phyloP scores from a whole-genome alignment of 53 echinoderm and acorn worm species.

The Holothuria scabra region DNA sequence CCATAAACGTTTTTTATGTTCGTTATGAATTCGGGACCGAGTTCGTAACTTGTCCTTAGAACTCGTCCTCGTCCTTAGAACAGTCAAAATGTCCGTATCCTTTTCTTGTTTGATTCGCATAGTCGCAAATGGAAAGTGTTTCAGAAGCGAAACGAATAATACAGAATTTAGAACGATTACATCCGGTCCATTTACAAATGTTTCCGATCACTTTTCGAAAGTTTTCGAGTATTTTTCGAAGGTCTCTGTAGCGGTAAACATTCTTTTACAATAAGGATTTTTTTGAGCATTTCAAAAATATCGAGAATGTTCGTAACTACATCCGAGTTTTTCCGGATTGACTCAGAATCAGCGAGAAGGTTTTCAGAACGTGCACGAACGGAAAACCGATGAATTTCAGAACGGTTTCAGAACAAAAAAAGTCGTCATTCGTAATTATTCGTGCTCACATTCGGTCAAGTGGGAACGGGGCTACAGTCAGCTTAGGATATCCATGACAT shows the following conservation, averaged over 20 bases:
- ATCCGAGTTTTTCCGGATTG: not conserved
- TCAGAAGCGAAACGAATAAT: conserved; percentile 18
- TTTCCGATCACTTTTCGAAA: conserved; percentile 3
- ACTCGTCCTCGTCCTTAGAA: too few species aligned
- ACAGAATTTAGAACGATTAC: conserved; percentile 1
- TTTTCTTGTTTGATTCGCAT: conserved; percentile 27
- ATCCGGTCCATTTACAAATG: not conserved
- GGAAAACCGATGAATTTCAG: too few species aligned
- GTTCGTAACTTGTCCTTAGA: not conserved
- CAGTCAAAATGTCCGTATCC: conserved; percentile 28
- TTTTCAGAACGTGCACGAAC: too few species aligned
- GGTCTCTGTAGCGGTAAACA: not conserved
- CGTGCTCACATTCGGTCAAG: too few species aligned
- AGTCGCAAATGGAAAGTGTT: conserved; percentile 25
- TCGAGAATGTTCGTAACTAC: not conserved
- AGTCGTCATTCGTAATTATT: too few species aligned
- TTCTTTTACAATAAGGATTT: not conserved
- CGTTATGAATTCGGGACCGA: not conserved
- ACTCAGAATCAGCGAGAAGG: too few species aligned
- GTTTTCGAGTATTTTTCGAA: conserved; percentile 4
- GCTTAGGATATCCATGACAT: too few species aligned
- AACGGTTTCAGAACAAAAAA: too few species aligned
- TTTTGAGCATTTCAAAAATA: conserved; percentile 14
- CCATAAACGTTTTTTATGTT: conserved; percentile 17
- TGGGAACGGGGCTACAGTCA: too few species aligned